Evolutionary conservation across 2,888 invertebrate genomes (phyloP).

Genomic region (Eumerus sabulonum): DNA sequence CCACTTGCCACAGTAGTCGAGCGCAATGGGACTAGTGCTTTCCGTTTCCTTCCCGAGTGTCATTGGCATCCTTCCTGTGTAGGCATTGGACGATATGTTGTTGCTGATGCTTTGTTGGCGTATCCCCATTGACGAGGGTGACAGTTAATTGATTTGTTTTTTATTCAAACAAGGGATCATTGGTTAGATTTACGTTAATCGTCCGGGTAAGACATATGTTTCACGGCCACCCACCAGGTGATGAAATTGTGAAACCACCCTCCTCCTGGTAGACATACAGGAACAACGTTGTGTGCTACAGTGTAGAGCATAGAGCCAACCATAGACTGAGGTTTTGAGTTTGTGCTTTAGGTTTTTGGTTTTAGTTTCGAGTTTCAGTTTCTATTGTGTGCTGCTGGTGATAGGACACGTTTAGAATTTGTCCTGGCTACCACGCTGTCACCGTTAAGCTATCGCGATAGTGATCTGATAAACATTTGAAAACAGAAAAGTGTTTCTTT

Average conservation of each 20-base stretch:
- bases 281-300: too few species aligned
- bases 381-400: constrained; percentile 46
- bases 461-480: too few species aligned
- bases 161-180: constrained; percentile 77
- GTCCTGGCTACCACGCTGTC: too few species aligned
- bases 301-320: too few species aligned
- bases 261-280: constrained; percentile 10
- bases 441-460: too few species aligned
- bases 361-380: constrained; percentile 59
- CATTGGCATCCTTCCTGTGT: constrained; percentile 76
- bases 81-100: constrained; percentile 66
- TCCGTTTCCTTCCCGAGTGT: constrained; percentile 68
- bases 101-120: constrained; percentile 44
- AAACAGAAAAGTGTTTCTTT: too few species aligned
- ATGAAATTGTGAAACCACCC: constrained; percentile 49
- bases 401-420: constrained; percentile 50
- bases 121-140: constrained; percentile 60
- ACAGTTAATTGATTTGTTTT: constrained; percentile 78
- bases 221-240: constrained; percentile 66
- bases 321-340: constrained; percentile 1
- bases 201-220: constrained; percentile 69
- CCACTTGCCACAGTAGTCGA: constrained; percentile 44
- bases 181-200: constrained; percentile 74
- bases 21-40: constrained; percentile 61
- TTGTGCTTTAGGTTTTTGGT: constrained; percentile 50